Conservation (phyloP, 2,113 vertebrate genomes). For the Carassius carassius region DNA sequence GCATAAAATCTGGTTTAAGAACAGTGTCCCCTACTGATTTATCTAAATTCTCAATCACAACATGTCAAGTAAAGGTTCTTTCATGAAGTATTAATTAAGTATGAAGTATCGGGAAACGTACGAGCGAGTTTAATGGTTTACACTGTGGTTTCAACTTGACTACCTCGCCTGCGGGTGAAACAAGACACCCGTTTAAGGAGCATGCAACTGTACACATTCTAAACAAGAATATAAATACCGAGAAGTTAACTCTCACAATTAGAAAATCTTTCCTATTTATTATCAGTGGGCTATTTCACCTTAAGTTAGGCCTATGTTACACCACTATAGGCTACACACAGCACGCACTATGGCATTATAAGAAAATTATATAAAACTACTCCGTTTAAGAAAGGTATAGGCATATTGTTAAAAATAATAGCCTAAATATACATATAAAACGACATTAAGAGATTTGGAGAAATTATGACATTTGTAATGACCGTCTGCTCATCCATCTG, state of each 20-base stretch:
- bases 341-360: neutral
- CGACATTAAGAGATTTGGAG: neutral
- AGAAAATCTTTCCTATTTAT: neutral
- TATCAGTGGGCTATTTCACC: neutral
- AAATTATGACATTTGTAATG: neutral
- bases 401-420: neutral
- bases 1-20: neutral
- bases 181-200: conserved; percentile 66
- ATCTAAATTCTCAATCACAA: conserved; percentile 19
- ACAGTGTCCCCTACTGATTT: neutral
- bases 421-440: neutral
- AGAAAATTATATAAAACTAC: neutral
- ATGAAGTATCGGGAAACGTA: conserved; percentile 10
- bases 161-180: conserved; percentile 75
- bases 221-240: neutral
- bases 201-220: conserved; percentile 2
- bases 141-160: conserved; percentile 70
- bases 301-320: neutral
- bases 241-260: neutral
- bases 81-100: conserved; percentile 26
- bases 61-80: conserved; percentile 10
- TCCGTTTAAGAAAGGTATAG: neutral
- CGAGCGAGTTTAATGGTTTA: conserved; percentile 68
- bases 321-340: too few species aligned
- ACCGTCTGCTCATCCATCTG: neutral